phyloP scores from a whole-genome alignment of 2,888 invertebrate species.

The Morpho achilles region DNA sequence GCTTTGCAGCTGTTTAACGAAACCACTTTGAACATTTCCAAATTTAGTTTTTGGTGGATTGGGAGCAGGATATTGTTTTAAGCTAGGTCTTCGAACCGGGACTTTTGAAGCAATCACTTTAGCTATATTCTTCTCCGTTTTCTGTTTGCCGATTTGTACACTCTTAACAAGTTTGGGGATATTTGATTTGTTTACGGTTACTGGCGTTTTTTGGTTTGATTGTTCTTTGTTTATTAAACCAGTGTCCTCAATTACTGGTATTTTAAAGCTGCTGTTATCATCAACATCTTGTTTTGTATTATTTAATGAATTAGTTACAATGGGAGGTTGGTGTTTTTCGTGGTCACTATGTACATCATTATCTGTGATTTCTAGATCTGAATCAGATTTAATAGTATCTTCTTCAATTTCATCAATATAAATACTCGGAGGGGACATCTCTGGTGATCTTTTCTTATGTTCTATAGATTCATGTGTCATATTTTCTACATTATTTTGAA shows the following conservation, averaged over 20 bases:
- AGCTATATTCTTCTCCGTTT: conserved; percentile 51
- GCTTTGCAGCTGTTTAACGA: conserved; percentile 70
- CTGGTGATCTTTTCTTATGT: background rate
- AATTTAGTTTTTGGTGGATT: conserved; percentile 70
- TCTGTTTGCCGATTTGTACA: conserved; percentile 48
- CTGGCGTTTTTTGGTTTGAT: conserved; percentile 5
- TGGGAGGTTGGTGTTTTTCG: background rate
- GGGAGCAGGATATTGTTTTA: conserved; percentile 64
- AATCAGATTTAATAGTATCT: background rate
- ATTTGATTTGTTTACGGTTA: conserved; percentile 47
- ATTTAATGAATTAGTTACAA: too few species aligned
- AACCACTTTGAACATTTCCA: conserved; percentile 67
- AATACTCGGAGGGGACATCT: background rate
- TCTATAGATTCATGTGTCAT: background rate
- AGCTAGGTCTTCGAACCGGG: conserved; percentile 57
- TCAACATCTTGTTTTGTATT: too few species aligned
- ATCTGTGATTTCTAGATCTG: background rate
- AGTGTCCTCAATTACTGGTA: too few species aligned
- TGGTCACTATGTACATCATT: background rate
- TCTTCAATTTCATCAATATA: conserved; percentile 1
- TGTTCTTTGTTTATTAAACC: conserved; percentile 8
- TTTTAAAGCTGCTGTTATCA: too few species aligned
- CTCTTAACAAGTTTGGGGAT: conserved; percentile 65
- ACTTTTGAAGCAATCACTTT: conserved; percentile 64
- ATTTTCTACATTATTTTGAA: background rate